Evolutionary conservation across 2,888 invertebrate species (phyloP), one percentile per base, ranked within the genome.

Genomic region (Onthophagus sagittarius): DNA sequence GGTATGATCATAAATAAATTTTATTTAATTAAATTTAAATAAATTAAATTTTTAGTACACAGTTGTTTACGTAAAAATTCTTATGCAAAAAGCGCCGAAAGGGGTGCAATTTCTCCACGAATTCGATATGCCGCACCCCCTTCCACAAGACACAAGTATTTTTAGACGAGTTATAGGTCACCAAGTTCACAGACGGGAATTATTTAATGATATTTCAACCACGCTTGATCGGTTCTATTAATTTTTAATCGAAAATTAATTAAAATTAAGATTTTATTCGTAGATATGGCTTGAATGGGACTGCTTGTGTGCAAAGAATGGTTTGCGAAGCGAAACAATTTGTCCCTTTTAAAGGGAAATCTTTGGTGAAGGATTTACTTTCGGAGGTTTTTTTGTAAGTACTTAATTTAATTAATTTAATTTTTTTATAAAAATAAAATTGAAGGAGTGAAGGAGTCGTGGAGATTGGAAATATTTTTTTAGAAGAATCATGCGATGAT

Each of bases 321-420:
- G 88, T 93, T 74, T 93, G 93, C 80, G 93, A 93, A 80, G 88
- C 90, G 4, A 88, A 86, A 73, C 84, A 85, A 75, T 84, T 88
- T 79, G 83, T 91, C 71, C 88, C 88, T 15, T 86, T 88, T 0
- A 88, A 87, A 7, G 91, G 91, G 39, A 86, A 87, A 77, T 92
- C 91, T 1, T 86, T 93, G 73, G 87, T 92, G 69, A 91, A 91
- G 77, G 92, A 93, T 81, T 83, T 92, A 74, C 82, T 93, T 71
- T 87, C 89, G 79, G 87, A 89, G 71, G 83, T 92, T 79, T 88
- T 93, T 79, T 87, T 88, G 91, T 92, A 83, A 82, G 86, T 86
- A 65, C 62, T 67, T 53, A 53, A 53, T 13, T 13, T 32, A 63
- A 67, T 13, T 7, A 2, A 9, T 53, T 11, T 9, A 53, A 1